phyloP scores from a whole-genome alignment of 2,797 vertebrate genomes.

The Girardinus metallicus region DNA sequence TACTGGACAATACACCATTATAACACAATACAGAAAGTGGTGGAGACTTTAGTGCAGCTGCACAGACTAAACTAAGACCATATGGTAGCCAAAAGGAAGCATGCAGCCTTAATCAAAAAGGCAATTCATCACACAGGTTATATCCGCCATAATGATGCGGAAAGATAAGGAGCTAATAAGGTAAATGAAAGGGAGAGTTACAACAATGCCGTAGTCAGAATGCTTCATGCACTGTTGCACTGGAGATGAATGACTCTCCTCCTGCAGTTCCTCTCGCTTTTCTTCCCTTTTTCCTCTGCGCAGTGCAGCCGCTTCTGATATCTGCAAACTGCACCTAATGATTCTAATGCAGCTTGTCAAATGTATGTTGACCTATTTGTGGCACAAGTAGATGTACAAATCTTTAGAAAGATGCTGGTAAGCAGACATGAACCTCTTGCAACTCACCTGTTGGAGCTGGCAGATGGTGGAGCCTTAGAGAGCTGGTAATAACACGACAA shows the following conservation, averaged over 20 bases:
- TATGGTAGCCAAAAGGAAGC: slow-evolving; percentile 67
- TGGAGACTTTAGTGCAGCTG: slow-evolving; percentile 32
- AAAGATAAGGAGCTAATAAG: slow-evolving; percentile 78
- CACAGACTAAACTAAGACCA: slow-evolving; percentile 41
- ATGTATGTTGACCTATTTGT: slow-evolving; percentile 7
- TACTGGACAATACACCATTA: slow-evolving; percentile 38
- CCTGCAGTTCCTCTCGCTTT: slow-evolving; percentile 37
- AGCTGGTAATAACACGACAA: slow-evolving; percentile 73
- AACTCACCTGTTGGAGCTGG: slow-evolving; percentile 70
- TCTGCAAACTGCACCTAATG: neutral
- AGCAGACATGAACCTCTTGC: slow-evolving; percentile 39
- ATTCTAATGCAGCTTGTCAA: slow-evolving; percentile 3
- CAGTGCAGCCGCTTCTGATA: slow-evolving; percentile 12
- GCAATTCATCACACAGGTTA: slow-evolving; percentile 72
- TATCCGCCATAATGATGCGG: slow-evolving; percentile 69
- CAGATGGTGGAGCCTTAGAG: slow-evolving; percentile 76
- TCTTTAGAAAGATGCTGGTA: slow-evolving; percentile 57
- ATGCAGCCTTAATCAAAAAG: slow-evolving; percentile 71
- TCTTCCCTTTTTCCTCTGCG: slow-evolving; percentile 16
- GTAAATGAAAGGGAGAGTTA: slow-evolving; percentile 76
- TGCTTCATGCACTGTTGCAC: slow-evolving; percentile 70
- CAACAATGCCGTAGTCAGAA: slow-evolving; percentile 69
- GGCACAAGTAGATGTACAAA: slow-evolving; percentile 35
- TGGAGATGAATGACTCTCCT: slow-evolving; percentile 71
- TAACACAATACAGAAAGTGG: slow-evolving; percentile 16